A percentile compares a stretch with the other conserved stretches of the same genome.
Conservation (phyloP, 2,888 invertebrate genomes). For the Junonia oenone region DNA sequence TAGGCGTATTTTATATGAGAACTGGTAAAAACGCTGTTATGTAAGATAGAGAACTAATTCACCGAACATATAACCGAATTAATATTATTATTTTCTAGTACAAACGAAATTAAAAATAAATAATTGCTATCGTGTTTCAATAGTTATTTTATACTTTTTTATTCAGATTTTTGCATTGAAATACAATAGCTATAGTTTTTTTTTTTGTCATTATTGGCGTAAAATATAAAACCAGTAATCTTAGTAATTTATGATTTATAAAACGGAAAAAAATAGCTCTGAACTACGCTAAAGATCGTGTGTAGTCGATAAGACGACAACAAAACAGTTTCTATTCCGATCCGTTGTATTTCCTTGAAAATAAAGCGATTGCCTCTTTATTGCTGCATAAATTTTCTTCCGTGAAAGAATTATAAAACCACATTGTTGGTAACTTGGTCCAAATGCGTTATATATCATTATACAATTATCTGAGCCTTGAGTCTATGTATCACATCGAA, state of each 20-base stretch:
- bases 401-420: slow-evolving; percentile 20
- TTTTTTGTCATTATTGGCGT: too few relatives aligned
- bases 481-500: not conserved
- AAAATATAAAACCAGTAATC: not conserved
- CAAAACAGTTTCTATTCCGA: slow-evolving; percentile 3
- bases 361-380: slow-evolving; percentile 22
- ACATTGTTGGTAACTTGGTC: not conserved
- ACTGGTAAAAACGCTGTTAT: too few relatives aligned
- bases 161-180: too few relatives aligned
- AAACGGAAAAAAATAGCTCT: not conserved
- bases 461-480: not conserved
- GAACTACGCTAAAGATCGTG: slow-evolving; percentile 3
- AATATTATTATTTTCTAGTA: too few relatives aligned
- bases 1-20: too few relatives aligned
- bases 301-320: slow-evolving; percentile 10
- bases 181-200: too few relatives aligned
- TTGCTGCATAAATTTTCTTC: slow-evolving; percentile 21
- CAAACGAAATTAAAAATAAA: too few relatives aligned
- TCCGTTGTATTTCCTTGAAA: slow-evolving; percentile 14
- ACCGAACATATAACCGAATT: too few relatives aligned
- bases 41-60: too few relatives aligned
- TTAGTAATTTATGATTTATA: not conserved
- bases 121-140: too few relatives aligned
- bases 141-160: too few relatives aligned
- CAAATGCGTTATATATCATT: not conserved